Conservation (phyloP, 2,113 vertebrate species). For the Barbus barbus region DNA sequence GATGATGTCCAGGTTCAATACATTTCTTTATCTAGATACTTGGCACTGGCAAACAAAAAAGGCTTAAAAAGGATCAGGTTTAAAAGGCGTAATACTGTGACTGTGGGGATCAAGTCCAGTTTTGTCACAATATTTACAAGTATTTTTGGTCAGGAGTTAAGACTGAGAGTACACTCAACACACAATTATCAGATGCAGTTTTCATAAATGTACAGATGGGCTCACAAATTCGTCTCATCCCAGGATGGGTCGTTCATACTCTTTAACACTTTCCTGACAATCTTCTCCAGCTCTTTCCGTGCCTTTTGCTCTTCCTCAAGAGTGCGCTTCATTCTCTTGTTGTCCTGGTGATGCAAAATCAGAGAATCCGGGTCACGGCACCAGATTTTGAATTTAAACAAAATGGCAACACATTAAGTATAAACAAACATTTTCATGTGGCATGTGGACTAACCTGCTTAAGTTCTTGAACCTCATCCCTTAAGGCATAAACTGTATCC, state of each 20-base stretch:
- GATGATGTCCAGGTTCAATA: too few relatives aligned
- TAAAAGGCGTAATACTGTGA: constrained; percentile 23
- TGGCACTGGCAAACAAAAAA: constrained; percentile 46
- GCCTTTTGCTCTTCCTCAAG: constrained; percentile 96
- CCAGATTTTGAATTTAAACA: background rate
- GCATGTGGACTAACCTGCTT: constrained; percentile 81
- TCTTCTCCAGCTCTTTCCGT: constrained; percentile 91
- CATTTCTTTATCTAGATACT: too few relatives aligned
- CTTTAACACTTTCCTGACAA: constrained; percentile 91
- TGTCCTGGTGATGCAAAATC: constrained; percentile 79
- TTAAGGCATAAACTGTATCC: constrained; percentile 95
- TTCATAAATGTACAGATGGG: background rate
- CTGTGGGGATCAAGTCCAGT: constrained; percentile 5
- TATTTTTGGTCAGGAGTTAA: constrained; percentile 46
- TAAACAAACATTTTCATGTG: background rate
- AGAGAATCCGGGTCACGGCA: constrained; percentile 31
- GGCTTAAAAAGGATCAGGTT: constrained; percentile 14
- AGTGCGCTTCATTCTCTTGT: constrained; percentile 95
- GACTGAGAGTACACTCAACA: constrained; percentile 5
- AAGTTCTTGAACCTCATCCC: constrained; percentile 94
- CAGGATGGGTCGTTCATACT: constrained; percentile 92
- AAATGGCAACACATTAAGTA: background rate
- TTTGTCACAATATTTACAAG: constrained; percentile 27
- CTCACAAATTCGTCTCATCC: constrained; percentile 96
- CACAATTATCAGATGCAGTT: background rate